Evolutionary conservation across 2,888 invertebrate genomes (phyloP).

Genomic region (Andrena hattorfiana): DNA sequence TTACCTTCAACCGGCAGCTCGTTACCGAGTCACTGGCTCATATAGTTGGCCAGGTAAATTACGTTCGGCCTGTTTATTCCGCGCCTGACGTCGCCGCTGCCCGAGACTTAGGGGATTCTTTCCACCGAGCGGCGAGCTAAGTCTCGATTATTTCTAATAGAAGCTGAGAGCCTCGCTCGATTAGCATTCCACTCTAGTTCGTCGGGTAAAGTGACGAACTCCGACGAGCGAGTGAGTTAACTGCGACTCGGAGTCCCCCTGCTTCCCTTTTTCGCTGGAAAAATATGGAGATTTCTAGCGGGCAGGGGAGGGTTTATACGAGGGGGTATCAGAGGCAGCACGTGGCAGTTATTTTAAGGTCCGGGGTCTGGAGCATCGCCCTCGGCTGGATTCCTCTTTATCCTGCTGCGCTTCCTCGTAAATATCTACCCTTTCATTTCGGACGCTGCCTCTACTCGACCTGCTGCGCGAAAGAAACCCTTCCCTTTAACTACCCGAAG

Average conservation of each 20-base stretch:
- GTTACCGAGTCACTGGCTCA: constrained; percentile 17
- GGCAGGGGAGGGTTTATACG: constrained; percentile 16
- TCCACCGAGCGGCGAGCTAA: not conserved
- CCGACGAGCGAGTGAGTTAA: no score
- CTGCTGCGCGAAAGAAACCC: constrained; percentile 21
- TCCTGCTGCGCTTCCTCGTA: constrained; percentile 47
- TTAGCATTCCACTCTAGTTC: not conserved
- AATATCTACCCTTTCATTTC: constrained; percentile 63
- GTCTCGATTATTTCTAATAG: no score
- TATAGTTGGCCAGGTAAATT: constrained; percentile 15
- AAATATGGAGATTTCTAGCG: constrained; percentile 12
- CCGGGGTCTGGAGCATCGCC: constrained; percentile 50
- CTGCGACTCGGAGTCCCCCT: not conserved
- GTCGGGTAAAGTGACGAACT: no score
- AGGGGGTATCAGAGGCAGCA: constrained; percentile 29
- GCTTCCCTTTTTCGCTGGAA: not conserved
- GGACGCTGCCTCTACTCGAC: constrained; percentile 26
- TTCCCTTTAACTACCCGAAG: constrained; percentile 22
- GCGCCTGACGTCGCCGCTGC: not conserved
- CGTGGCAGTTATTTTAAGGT: constrained; percentile 51
- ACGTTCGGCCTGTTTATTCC: constrained; percentile 4
- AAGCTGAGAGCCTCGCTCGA: not conserved
- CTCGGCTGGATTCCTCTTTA: constrained; percentile 52
- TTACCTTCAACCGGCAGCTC: constrained; percentile 47
- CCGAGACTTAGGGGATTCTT: not conserved